These are phyloP conservation scores for Phoronis australis DNA, from an alignment of 2,888 invertebrate genomes.

Conservation along the genomic window DNA sequence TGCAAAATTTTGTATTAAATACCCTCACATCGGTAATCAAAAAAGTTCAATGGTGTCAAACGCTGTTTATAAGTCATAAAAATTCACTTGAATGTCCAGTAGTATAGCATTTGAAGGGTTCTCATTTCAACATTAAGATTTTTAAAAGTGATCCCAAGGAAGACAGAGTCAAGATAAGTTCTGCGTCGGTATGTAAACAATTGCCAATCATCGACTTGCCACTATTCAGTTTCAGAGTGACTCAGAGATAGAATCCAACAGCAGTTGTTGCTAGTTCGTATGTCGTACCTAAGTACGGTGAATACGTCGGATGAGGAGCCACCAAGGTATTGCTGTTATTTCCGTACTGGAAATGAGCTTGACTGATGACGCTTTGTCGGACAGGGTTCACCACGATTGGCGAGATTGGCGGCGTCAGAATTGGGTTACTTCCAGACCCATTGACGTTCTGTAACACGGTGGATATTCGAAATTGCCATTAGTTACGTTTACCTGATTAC, in stretches of 20 bases:
- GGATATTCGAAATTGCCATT: no score
- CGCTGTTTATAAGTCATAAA: background rate
- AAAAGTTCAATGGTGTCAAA: background rate
- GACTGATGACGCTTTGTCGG: constrained; percentile 32
- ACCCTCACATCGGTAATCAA: background rate
- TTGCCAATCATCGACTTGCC: background rate
- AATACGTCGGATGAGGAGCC: constrained; percentile 11
- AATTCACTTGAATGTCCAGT: background rate
- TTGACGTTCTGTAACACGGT: constrained; percentile 17
- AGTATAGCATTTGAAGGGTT: no score
- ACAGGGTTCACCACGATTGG: constrained; percentile 35
- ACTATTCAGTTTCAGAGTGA: background rate
- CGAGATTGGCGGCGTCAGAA: constrained; percentile 39
- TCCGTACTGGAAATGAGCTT: constrained; percentile 16
- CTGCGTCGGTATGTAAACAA: constrained; percentile 1
- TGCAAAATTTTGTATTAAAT: background rate
- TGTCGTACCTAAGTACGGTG: constrained; percentile 3
- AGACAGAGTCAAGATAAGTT: background rate
- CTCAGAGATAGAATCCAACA: no score
- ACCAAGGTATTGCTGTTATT: constrained; percentile 15
- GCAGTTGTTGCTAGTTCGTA: no score
- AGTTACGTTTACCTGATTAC: no score
- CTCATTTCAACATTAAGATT: no score
- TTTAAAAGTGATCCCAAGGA: background rate
- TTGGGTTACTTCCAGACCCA: constrained; percentile 17